Evolutionary conservation across 2,888 invertebrate species (phyloP).

Genomic region (Uloborus plumipes): DNA sequence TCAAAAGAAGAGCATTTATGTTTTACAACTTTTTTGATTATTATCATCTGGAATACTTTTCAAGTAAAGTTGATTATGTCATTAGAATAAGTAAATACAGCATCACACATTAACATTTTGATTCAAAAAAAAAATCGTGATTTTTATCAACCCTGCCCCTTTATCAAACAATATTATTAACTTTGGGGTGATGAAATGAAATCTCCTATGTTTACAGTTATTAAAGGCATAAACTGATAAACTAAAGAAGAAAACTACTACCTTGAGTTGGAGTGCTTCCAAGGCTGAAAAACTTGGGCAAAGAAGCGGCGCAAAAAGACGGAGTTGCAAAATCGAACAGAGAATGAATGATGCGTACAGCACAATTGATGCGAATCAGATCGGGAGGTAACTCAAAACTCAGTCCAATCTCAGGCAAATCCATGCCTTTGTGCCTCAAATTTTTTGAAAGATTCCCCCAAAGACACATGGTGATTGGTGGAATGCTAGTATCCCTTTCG

Average conservation of each 20-base stretch:
- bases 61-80: no score
- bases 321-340: conserved; percentile 46
- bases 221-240: no score
- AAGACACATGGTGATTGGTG: conserved; percentile 35
- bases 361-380: conserved; percentile 41
- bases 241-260: background rate
- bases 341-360: conserved; percentile 51
- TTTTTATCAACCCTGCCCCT: no score
- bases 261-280: conserved; percentile 25
- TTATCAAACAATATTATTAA: no score
- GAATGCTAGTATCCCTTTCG: background rate
- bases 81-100: no score
- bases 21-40: no score
- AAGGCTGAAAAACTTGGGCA: conserved; percentile 24
- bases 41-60: no score
- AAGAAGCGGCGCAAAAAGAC: conserved; percentile 39
- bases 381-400: conserved; percentile 56
- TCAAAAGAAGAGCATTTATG: no score
- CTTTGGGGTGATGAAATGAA: no score
- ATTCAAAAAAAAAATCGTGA: no score
- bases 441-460: conserved; percentile 63
- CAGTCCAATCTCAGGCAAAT: conserved; percentile 23
- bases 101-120: no score
- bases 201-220: no score
- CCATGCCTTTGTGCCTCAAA: conserved; percentile 48